Evolutionary conservation across 1,140 invertebrate genomes (phyloP).

Genomic region (Tetramorium alpestre): DNA sequence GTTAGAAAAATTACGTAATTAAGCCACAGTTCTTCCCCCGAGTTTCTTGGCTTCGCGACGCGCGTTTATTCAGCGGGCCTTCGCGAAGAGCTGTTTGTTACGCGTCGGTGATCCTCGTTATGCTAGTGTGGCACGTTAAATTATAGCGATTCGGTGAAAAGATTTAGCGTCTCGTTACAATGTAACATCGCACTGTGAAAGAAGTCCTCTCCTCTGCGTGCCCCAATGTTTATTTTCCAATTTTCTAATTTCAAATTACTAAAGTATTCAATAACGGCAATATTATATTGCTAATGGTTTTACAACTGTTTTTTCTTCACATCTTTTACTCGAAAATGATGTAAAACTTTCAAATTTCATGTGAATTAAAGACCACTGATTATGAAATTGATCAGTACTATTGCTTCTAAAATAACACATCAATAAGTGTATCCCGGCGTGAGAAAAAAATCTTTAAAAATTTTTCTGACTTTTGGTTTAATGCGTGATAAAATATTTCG

Average conservation of each 20-base stretch:
- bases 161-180: not conserved
- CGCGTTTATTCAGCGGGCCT: slow-evolving; percentile 3
- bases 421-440: not conserved
- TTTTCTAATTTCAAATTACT: slow-evolving; percentile 50
- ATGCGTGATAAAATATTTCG: not conserved
- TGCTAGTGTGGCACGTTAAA: slow-evolving; percentile 4
- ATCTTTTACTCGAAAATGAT: slow-evolving; percentile 46
- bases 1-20: not conserved
- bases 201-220: not conserved
- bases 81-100: slow-evolving; percentile 16
- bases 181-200: not conserved
- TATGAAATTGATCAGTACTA: slow-evolving; percentile 46
- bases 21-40: not conserved
- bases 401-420: not conserved
- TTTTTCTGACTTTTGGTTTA: not conserved
- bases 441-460: not conserved
- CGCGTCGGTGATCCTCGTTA: slow-evolving; percentile 23
- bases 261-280: slow-evolving; percentile 52
- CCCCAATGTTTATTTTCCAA: not conserved
- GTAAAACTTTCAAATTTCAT: slow-evolving; percentile 21
- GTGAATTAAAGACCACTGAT: slow-evolving; percentile 30
- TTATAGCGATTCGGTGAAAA: slow-evolving; percentile 18
- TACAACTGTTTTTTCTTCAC: slow-evolving; percentile 21
- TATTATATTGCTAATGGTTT: slow-evolving; percentile 37
- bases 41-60: not conserved